A percentile compares a stretch with the other conserved stretches of the same genome.
Evolutionary conservation across 2,113 vertebrate genomes (phyloP).

Genomic region (Oryzias curvinotus): DNA sequence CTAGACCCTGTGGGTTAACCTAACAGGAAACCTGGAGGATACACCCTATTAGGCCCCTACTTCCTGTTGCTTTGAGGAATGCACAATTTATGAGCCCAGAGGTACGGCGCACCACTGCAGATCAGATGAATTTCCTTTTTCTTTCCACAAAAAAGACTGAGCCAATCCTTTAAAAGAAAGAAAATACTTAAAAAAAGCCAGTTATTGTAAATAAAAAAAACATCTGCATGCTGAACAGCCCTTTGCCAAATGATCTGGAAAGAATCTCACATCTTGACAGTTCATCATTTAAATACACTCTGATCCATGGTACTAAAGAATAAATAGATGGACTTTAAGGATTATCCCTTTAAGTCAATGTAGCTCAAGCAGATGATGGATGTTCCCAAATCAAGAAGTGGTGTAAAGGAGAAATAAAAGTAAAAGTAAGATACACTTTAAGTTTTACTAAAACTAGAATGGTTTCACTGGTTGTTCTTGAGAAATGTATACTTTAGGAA

Average conservation of each 20-base stretch:
- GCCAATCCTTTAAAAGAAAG: conserved; percentile 64
- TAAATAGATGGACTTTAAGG: conserved; percentile 78
- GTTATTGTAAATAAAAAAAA: conserved; percentile 75
- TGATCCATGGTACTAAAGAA: conserved; percentile 72
- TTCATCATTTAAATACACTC: conserved; percentile 75
- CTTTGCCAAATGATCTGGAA: conserved; percentile 84
- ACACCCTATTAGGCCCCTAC: conserved; percentile 77
- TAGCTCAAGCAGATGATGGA: too few relatives aligned
- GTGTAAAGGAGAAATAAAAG: conserved; percentile 48
- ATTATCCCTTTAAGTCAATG: conserved; percentile 43
- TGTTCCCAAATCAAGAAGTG: conserved; percentile 43
- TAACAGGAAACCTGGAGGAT: conserved; percentile 78
- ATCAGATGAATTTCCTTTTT: conserved; percentile 82
- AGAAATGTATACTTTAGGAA: background rate
- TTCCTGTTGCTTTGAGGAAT: conserved; percentile 81
- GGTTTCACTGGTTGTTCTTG: background rate
- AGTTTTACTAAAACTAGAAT: conserved; percentile 4
- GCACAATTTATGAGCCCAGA: conserved; percentile 73
- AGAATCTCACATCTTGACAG: conserved; percentile 81
- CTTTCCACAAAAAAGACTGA: conserved; percentile 70
- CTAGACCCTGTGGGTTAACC: conserved; percentile 65
- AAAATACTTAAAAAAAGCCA: conserved; percentile 54
- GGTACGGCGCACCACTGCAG: conserved; percentile 64
- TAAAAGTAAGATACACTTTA: conserved; percentile 45
- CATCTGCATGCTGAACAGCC: conserved; percentile 76